Percentiles rank a stretch among this genome's conserved stretches.
Evolutionary conservation across 2,888 invertebrate genomes (phyloP).

Genomic region (Gasteruption jaculator): DNA sequence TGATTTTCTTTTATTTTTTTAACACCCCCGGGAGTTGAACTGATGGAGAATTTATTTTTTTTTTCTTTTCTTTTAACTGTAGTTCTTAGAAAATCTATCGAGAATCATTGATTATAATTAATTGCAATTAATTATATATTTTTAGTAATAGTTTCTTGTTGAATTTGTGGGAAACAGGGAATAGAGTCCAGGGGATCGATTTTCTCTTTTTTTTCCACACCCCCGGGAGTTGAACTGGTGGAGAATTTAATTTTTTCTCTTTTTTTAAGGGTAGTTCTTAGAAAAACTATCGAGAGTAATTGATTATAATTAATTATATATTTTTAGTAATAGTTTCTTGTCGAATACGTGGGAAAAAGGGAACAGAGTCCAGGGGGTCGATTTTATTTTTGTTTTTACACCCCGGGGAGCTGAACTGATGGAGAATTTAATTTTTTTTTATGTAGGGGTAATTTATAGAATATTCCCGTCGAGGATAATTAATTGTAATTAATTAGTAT

Average conservation of each 20-base stretch:
- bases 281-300: too few species aligned
- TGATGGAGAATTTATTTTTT: not conserved
- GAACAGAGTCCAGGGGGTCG: not conserved
- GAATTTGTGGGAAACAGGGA: slow-evolving; percentile 33
- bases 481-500: too few species aligned
- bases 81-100: too few species aligned
- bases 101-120: too few species aligned
- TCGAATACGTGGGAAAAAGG: slow-evolving; percentile 47
- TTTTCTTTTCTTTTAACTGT: not conserved
- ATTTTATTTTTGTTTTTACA: not conserved
- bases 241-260: not conserved
- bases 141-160: slow-evolving; percentile 57
- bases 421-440: not conserved
- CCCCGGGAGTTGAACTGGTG: not conserved
- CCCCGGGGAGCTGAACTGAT: not conserved
- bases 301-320: too few species aligned
- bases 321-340: slow-evolving; percentile 55
- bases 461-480: too few species aligned
- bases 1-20: not conserved
- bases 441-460: too few species aligned
- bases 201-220: not conserved
- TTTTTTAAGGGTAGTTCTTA: too few species aligned
- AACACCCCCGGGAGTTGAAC: not conserved
- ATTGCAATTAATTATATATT: too few species aligned
- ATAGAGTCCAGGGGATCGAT: not conserved